These are phyloP conservation scores for Etheostoma perlongum DNA, from an alignment of 2,797 vertebrate genomes.

Conservation along the genomic window DNA sequence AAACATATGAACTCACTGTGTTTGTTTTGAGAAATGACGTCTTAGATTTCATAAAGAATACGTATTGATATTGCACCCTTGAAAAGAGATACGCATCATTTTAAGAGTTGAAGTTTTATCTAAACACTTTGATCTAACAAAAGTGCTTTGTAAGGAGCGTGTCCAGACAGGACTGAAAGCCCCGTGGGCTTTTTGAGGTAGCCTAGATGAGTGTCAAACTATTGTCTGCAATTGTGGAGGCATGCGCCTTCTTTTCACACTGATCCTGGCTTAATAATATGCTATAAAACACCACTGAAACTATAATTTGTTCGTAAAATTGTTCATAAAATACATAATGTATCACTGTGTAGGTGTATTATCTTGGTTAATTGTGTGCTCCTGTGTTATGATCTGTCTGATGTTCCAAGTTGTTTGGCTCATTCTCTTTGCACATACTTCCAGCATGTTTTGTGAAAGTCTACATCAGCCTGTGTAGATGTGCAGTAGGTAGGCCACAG, in stretches of 20 bases:
- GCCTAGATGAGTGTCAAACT: conserved; percentile 64
- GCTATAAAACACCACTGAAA: conserved; percentile 41
- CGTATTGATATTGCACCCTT: not conserved
- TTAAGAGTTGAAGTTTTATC: conserved; percentile 45
- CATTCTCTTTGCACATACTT: not conserved
- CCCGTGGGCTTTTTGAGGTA: conserved; percentile 50
- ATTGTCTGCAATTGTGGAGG: conserved; percentile 59
- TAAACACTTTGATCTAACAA: conserved; percentile 65
- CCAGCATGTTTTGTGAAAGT: conserved; percentile 6
- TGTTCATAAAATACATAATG: conserved; percentile 41
- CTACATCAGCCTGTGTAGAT: not conserved
- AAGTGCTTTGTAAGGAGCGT: conserved; percentile 60
- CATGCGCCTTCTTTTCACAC: conserved; percentile 43
- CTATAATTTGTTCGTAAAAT: conserved; percentile 52
- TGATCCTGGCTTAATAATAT: conserved; percentile 56
- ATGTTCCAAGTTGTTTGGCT: not conserved
- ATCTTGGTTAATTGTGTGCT: conserved; percentile 24
- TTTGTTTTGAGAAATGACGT: conserved; percentile 2
- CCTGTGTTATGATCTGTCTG: conserved; percentile 5
- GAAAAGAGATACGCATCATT: conserved; percentile 42
- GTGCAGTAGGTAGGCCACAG: conserved; percentile 6
- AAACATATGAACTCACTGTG: not conserved
- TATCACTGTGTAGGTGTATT: conserved; percentile 3
- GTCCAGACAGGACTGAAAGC: conserved; percentile 69
- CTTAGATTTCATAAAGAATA: conserved; percentile 8